Evolutionary conservation across 2,888 invertebrate species (phyloP), one percentile per base, ranked within the genome.

Genomic region (Lysandra bellargus): DNA sequence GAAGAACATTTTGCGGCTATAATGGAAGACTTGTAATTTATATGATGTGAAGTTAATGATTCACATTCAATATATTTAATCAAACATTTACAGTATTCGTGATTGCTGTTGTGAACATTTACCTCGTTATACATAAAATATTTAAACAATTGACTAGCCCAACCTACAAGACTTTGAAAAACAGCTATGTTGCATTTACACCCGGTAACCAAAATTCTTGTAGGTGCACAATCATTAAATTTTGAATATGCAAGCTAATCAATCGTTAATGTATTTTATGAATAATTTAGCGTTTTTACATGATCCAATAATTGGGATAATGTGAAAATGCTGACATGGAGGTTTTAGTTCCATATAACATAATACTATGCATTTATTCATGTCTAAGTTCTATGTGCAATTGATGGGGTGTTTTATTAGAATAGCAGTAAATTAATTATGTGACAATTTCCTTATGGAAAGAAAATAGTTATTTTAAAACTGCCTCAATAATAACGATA

Each of bases 1-100:
- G 92, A 95, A 4, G 95, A 96, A 7, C 89, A 89, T 73, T 96
- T 96, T 80, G 82, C 83, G 9, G 78, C 82, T 33, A 78, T 84
- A 72, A 83, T 84, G 83, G 78, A 82, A 76, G 57, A 73, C 60
- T 61, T 79, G 57, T 79, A 75, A 75, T 40, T 73, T 57, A 53
- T 53, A 53, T 57, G 30, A 79, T 40, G 23, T 14, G 12, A 23
- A 61, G 40, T 30, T 17, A 53, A 74, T 49, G 17, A 57, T 49
- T 75, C 53, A 53, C 79, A 57, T 77, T 60, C 40, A 53, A 61
- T 64, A 79, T 78, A 78, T 78, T 60, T 78, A 75, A 76, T 76
- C 76, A 30, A 57, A 78, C 72, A 69, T 78, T 49, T 17, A 53
- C 76, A 76, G 30, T 76, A 76, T 17, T 57, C 1, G 57, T 76